Evolutionary conservation across 2,113 vertebrate genomes (phyloP).

Genomic region (Corydoras maculifer): DNA sequence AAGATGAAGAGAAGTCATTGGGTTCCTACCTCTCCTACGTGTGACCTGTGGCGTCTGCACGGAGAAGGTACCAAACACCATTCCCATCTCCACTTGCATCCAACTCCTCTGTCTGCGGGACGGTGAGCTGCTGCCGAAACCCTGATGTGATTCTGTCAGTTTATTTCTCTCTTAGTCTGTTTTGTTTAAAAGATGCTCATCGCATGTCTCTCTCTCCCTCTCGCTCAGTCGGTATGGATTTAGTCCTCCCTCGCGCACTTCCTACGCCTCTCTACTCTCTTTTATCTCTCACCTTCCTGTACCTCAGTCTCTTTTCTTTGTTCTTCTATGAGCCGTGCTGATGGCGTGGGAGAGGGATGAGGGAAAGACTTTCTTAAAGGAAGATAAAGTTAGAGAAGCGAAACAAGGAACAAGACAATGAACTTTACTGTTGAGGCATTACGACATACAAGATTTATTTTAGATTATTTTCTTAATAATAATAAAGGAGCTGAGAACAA

Average conservation of each 20-base stretch:
- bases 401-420: no score
- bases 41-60: slow-evolving; percentile 47
- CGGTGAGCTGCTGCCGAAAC: slow-evolving; percentile 1
- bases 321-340: neutral
- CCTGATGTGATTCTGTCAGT: slow-evolving; percentile 7
- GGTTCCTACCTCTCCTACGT: slow-evolving; percentile 44
- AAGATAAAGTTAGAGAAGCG: neutral
- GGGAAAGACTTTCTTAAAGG: neutral
- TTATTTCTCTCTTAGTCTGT: slow-evolving; percentile 13
- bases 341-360: neutral
- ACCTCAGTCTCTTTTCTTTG: neutral
- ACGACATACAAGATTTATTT: no score
- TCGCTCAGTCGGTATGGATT: slow-evolving; percentile 9
- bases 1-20: no score
- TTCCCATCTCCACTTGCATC: slow-evolving; percentile 41
- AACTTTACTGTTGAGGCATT: no score
- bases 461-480: no score
- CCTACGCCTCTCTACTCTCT: slow-evolving; percentile 1
- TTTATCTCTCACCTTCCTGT: slow-evolving; percentile 1
- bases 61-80: slow-evolving; percentile 53
- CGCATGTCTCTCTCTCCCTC: slow-evolving; percentile 16
- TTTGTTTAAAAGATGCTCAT: slow-evolving; percentile 15
- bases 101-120: neutral
- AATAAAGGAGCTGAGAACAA: no score
- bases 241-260: slow-evolving; percentile 6